Evolutionary conservation across 2,797 vertebrate species (phyloP).

Genomic region (Mormyrops boulengeri): DNA sequence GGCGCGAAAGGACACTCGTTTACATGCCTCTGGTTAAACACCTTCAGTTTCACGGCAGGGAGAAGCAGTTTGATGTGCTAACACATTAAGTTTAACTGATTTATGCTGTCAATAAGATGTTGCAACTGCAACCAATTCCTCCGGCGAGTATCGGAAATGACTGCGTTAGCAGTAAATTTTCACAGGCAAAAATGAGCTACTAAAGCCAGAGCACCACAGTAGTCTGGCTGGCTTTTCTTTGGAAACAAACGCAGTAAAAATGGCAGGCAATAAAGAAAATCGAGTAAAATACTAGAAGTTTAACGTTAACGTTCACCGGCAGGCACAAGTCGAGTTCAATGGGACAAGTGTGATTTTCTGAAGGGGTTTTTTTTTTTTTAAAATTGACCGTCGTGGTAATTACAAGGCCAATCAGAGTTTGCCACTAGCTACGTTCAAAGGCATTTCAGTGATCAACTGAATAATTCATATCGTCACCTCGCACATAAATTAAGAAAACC

Average conservation of each 20-base stretch:
- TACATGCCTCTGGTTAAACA: constrained; percentile 19
- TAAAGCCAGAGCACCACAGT: neutral
- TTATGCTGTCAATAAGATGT: constrained; percentile 30
- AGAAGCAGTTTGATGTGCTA: neutral
- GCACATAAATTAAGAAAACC: neutral
- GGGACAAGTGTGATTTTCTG: neutral
- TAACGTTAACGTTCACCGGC: neutral
- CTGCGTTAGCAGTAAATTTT: constrained; percentile 1
- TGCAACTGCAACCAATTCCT: constrained; percentile 28
- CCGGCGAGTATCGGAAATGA: constrained; percentile 12
- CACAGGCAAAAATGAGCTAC: constrained; percentile 1
- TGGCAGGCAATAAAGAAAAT: neutral
- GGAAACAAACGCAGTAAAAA: neutral
- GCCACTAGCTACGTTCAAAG: constrained; percentile 7
- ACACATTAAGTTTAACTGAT: constrained; percentile 12
- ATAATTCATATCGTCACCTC: neutral
- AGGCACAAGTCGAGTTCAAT: neutral
- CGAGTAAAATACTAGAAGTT: neutral
- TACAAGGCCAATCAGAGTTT: neutral
- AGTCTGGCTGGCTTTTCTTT: neutral
- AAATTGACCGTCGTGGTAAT: neutral
- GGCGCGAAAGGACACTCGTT: neutral
- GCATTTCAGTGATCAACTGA: neutral
- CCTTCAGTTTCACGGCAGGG: neutral
- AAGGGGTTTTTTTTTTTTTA: neutral